Percentiles rank a stretch among this genome's conserved stretches.
These are phyloP conservation scores for Ecliptopera silaceata DNA, from an alignment of 2,888 invertebrate genomes.

Conservation along the genomic window DNA sequence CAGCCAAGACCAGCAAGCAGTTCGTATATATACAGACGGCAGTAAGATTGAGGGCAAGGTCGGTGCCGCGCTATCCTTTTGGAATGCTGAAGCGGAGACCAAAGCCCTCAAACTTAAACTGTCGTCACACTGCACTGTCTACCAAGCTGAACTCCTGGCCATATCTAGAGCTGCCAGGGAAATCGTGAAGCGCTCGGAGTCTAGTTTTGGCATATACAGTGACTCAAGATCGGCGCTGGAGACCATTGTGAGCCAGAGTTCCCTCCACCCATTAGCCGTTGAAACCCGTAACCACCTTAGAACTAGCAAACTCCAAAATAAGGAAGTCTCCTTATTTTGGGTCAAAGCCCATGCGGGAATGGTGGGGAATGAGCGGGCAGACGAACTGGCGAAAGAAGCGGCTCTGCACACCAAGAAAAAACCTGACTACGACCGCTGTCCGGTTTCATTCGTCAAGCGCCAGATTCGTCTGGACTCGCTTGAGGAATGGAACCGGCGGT, in stretches of 20 bases:
- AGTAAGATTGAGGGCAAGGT: slow-evolving; percentile 12
- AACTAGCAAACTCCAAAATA: background rate
- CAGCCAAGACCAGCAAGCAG: background rate
- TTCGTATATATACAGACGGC: slow-evolving; percentile 17
- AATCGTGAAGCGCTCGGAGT: background rate
- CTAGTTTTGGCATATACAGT: slow-evolving; percentile 3
- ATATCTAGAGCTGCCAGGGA: background rate
- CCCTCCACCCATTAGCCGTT: slow-evolving; percentile 9
- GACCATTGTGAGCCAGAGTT: background rate
- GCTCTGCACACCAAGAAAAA: slow-evolving; percentile 1
- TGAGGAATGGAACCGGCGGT: slow-evolving; percentile 11
- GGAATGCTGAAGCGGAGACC: background rate
- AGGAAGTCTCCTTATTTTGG: slow-evolving; percentile 7
- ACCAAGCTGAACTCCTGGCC: slow-evolving; percentile 13
- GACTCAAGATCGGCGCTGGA: slow-evolving; percentile 13
- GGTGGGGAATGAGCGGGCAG: slow-evolving; percentile 15
- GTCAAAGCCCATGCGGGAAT: slow-evolving; percentile 22
- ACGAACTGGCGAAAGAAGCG: slow-evolving; percentile 16
- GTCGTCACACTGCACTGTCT: slow-evolving; percentile 13
- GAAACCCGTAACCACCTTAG: background rate
- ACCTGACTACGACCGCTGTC: slow-evolving; percentile 9
- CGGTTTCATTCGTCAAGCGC: slow-evolving; percentile 15
- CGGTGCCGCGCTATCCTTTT: slow-evolving; percentile 5
- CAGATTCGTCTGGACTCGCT: slow-evolving; percentile 3
- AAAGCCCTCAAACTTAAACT: slow-evolving; percentile 8